These are phyloP conservation scores for Eonycteris spelaea DNA, from an alignment of 2,113 vertebrate species.

Conservation along the genomic window DNA sequence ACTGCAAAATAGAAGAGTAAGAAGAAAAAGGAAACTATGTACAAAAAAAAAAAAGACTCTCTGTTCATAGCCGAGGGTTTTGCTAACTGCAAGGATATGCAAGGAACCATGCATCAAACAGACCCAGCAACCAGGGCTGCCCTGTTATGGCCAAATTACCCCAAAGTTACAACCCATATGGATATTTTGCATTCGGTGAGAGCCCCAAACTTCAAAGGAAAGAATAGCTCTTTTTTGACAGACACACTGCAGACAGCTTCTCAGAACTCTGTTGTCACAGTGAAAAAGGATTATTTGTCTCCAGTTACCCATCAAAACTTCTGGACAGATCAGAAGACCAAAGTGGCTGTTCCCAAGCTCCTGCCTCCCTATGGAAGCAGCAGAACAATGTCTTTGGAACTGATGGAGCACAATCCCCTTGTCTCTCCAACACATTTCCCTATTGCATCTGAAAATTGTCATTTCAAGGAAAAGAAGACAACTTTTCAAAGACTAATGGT, in stretches of 20 bases:
- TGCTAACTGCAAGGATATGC: not conserved
- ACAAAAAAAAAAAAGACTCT: conserved; percentile 56
- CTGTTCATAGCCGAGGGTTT: conserved; percentile 13
- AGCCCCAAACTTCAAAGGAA: conserved; percentile 79
- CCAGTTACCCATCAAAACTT: not conserved
- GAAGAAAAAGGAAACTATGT: conserved; percentile 20
- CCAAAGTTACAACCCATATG: conserved; percentile 78
- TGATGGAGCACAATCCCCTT: not conserved
- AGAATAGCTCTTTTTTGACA: conserved; percentile 81
- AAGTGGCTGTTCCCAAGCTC: not conserved
- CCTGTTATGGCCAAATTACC: conserved; percentile 77
- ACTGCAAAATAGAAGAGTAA: conserved; percentile 18
- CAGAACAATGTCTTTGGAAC: not conserved
- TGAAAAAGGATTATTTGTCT: conserved; percentile 40
- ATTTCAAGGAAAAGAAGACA: conserved; percentile 72
- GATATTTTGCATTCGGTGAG: conserved; percentile 78
- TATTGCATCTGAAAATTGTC: not conserved
- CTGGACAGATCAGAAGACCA: not conserved
- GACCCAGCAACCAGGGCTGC: conserved; percentile 75
- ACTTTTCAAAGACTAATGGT: conserved; percentile 74
- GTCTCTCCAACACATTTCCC: not conserved
- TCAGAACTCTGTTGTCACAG: conserved; percentile 57
- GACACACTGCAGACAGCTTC: conserved; percentile 3
- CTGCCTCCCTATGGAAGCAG: not conserved
- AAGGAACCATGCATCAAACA: conserved; percentile 59